Conservation (phyloP, 2,113 vertebrate species). For the Phyllostomus discolor region DNA sequence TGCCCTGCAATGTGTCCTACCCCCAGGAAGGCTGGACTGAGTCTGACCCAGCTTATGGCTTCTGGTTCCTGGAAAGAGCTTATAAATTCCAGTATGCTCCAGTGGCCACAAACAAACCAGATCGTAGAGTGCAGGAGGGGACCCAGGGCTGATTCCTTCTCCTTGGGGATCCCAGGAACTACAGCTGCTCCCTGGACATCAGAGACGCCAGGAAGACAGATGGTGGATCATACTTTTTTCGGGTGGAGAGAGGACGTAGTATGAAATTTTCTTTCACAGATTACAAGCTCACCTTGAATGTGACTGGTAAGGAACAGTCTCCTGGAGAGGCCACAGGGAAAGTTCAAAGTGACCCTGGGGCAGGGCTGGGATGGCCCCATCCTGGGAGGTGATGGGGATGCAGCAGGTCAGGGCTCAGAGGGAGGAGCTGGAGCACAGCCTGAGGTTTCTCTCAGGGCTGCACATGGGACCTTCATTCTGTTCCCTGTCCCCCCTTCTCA, state of each 20-base stretch:
- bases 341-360: too few species aligned
- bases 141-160: neutral
- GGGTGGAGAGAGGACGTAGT: neutral
- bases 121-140: accelerated
- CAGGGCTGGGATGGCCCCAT: too few species aligned
- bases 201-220: neutral
- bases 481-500: too few species aligned
- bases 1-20: neutral
- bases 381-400: too few species aligned
- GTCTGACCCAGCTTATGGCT: accelerated
- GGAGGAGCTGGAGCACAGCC: too few species aligned
- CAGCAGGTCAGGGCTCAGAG: too few species aligned
- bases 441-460: too few species aligned
- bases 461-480: too few species aligned
- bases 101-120: neutral
- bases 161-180: accelerated
- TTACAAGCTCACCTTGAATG: accelerated
- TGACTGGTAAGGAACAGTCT: neutral
- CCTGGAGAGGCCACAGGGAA: too few species aligned
- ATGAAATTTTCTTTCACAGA: accelerated
- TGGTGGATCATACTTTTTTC: accelerated
- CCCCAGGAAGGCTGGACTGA: accelerated
- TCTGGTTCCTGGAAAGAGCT: accelerated
- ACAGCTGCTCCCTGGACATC: constrained; percentile 37
- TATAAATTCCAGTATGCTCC: accelerated